Conservation (phyloP, 2,113 vertebrate species). For the Eira barbara region DNA sequence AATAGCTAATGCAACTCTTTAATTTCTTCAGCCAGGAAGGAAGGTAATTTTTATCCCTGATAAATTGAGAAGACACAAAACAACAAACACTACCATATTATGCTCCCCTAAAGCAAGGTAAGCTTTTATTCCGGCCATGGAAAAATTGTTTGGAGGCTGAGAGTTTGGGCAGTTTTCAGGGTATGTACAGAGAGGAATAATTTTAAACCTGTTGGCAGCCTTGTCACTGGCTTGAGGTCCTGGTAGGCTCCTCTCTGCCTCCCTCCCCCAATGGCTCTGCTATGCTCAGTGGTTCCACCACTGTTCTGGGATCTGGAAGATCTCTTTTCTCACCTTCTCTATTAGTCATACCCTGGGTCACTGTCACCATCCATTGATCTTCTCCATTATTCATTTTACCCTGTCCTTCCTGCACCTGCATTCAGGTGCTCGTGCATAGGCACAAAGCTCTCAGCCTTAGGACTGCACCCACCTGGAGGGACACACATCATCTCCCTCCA, state of each 20-base stretch:
- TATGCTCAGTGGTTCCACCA: background rate
- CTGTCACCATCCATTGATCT: background rate
- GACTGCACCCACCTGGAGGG: too few species aligned
- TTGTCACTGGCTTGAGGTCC: background rate
- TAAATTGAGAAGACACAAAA: background rate
- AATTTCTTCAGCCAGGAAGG: background rate
- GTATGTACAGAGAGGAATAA: too few species aligned
- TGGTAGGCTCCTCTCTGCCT: background rate
- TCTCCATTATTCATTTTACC: background rate
- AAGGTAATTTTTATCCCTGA: slow-evolving; percentile 2
- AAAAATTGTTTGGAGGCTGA: background rate
- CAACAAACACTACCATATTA: background rate
- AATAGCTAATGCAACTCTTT: background rate
- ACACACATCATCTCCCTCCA: rapidly evolving
- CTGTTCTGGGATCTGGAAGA: background rate
- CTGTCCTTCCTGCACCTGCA: background rate
- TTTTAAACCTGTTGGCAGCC: background rate
- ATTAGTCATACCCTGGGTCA: background rate
- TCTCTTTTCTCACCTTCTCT: background rate
- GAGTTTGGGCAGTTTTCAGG: background rate
- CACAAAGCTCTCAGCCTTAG: background rate
- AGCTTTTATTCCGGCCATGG: background rate
- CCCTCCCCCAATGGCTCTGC: rapidly evolving
- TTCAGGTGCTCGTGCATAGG: background rate
- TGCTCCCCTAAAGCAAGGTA: background rate